Percentiles rank a stretch among this genome's conserved stretches.
Conservation (phyloP, 2,797 vertebrate genomes). For the Malurus splendens region DNA sequence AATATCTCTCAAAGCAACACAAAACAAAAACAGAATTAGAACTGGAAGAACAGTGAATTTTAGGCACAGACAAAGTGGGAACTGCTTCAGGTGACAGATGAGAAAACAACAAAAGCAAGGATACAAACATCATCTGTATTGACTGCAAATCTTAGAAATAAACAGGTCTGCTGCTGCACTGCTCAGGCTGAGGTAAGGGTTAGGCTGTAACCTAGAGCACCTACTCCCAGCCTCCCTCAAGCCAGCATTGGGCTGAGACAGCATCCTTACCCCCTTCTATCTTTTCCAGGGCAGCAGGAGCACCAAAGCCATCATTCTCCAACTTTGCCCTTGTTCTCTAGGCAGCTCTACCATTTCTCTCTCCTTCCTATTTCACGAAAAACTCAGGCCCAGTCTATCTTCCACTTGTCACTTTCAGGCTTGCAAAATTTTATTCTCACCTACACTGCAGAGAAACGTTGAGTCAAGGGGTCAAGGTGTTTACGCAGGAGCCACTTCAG, state of each 20-base stretch:
- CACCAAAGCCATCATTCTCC: background rate
- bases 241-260: background rate
- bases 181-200: background rate
- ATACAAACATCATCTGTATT: background rate
- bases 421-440: background rate
- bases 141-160: background rate
- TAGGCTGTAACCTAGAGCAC: background rate
- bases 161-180: background rate
- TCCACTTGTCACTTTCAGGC: background rate
- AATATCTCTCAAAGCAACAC: background rate
- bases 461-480: background rate
- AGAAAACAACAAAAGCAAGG: background rate
- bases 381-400: background rate
- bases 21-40: background rate
- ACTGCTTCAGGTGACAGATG: background rate
- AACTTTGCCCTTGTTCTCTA: background rate
- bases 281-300: background rate
- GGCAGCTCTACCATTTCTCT: background rate
- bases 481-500: background rate
- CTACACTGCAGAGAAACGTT: background rate
- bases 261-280: background rate
- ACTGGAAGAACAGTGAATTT: background rate
- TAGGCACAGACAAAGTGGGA: background rate
- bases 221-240: background rate
- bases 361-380: background rate